Evolutionary conservation across 2,888 invertebrate species (phyloP).

Genomic region (Cosmia trapezina): DNA sequence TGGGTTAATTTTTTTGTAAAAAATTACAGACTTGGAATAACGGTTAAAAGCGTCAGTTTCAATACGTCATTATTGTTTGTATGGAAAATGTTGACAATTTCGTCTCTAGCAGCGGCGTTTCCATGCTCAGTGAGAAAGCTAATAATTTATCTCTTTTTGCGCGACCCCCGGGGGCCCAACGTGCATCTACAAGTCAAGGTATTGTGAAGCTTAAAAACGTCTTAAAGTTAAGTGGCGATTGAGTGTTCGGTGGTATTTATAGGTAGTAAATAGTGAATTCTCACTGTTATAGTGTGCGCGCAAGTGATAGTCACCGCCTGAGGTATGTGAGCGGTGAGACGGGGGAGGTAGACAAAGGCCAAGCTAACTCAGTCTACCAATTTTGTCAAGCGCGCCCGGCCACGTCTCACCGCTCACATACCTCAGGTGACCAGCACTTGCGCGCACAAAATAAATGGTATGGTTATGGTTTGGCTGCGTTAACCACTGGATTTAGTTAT

Average conservation of each 20-base stretch:
- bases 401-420: no score
- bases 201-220: not conserved
- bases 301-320: no score
- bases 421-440: no score
- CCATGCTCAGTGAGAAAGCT: not conserved
- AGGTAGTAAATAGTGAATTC: slow-evolving; percentile 22
- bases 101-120: no score
- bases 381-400: no score
- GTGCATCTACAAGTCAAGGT: not conserved
- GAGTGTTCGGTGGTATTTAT: not conserved
- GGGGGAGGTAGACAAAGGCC: no score
- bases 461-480: slow-evolving; percentile 27
- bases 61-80: not conserved
- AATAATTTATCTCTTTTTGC: not conserved
- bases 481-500: slow-evolving; percentile 21
- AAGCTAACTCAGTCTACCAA: no score
- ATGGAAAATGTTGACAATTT: not conserved
- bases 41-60: not conserved
- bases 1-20: no score
- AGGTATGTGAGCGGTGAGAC: no score
- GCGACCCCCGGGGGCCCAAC: not conserved
- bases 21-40: no score
- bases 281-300: slow-evolving; percentile 22
- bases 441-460: not conserved
- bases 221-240: slow-evolving; percentile 17